Conservation (phyloP, 2,888 invertebrate species). For the Drosophila peninsularis region DNA sequence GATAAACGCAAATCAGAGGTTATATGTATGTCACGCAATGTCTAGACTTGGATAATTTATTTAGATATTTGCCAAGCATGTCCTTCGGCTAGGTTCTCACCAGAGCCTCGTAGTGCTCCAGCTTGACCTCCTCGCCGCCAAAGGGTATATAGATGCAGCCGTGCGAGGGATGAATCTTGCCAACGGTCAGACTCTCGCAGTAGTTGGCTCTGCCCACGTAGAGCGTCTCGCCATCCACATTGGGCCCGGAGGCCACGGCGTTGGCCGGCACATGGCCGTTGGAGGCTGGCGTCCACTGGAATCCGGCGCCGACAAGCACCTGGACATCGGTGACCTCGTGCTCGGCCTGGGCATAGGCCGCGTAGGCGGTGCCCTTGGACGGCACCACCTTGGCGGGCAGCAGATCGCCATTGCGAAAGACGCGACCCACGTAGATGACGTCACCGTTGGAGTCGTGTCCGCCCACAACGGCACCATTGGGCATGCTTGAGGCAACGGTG, state of each 20-base stretch:
- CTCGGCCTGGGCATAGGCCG: conserved; percentile 86
- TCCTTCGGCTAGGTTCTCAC: conserved; percentile 79
- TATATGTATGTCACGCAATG: background rate
- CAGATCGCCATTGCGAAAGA: conserved; percentile 82
- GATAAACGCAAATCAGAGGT: conserved; percentile 3
- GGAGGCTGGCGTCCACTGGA: conserved; percentile 59
- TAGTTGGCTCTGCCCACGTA: conserved; percentile 86
- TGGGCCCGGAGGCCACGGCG: conserved; percentile 82
- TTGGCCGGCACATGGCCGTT: conserved; percentile 64
- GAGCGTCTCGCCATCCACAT: conserved; percentile 85
- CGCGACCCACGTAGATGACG: conserved; percentile 74
- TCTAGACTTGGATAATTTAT: background rate
- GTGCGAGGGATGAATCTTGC: conserved; percentile 88
- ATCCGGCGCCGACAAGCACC: conserved; percentile 82
- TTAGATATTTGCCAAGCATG: background rate
- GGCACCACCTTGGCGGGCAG: conserved; percentile 87
- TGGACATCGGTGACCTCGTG: conserved; percentile 85
- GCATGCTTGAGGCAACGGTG: conserved; percentile 64
- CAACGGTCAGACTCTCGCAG: conserved; percentile 82
- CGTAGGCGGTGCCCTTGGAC: conserved; percentile 86
- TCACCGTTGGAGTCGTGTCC: conserved; percentile 75
- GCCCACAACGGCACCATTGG: conserved; percentile 69
- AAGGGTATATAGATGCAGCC: conserved; percentile 88
- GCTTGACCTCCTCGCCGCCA: conserved; percentile 88
- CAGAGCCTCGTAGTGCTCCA: conserved; percentile 89